Conservation (phyloP, 2,797 vertebrate genomes). For the Gadopsis bispinosus region DNA sequence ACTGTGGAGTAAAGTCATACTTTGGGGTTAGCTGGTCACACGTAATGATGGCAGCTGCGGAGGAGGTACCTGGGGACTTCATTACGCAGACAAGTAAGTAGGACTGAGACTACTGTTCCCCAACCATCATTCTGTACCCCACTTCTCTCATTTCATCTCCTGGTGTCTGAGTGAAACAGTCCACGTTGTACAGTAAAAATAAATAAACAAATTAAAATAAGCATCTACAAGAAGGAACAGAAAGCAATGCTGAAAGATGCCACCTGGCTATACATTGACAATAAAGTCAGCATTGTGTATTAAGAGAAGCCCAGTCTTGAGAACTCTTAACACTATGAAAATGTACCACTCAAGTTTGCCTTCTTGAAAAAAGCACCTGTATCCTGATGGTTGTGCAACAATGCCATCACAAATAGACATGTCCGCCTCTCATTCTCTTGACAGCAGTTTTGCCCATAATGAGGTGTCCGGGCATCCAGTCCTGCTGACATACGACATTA, state of each 20-base stretch:
- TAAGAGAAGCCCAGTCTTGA: slow-evolving; percentile 1
- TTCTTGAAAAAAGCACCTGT: background rate
- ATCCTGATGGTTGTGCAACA: background rate
- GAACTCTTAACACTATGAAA: background rate
- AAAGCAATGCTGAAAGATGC: background rate
- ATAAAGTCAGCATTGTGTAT: slow-evolving; percentile 1
- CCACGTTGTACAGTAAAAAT: background rate
- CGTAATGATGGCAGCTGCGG: slow-evolving; percentile 73
- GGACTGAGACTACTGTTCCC: slow-evolving; percentile 56
- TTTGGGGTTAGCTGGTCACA: slow-evolving; percentile 70
- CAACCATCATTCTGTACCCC: slow-evolving; percentile 36
- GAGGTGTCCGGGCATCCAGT: slow-evolving; percentile 45
- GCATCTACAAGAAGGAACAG: background rate
- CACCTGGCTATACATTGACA: slow-evolving; percentile 9
- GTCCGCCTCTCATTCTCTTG: slow-evolving; percentile 33
- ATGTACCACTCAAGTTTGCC: background rate
- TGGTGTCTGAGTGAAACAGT: slow-evolving; percentile 27
- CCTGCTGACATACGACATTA: slow-evolving; percentile 70
- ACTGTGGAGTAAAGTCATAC: slow-evolving; percentile 61
- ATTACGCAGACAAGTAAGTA: slow-evolving; percentile 77
- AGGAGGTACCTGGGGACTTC: slow-evolving; percentile 83
- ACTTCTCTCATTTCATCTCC: slow-evolving; percentile 33
- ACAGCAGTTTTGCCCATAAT: slow-evolving; percentile 60
- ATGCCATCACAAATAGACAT: slow-evolving; percentile 17
- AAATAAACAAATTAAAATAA: background rate